phyloP scores from a whole-genome alignment of 2,113 vertebrate genomes.

The Donacobius atricapilla region DNA sequence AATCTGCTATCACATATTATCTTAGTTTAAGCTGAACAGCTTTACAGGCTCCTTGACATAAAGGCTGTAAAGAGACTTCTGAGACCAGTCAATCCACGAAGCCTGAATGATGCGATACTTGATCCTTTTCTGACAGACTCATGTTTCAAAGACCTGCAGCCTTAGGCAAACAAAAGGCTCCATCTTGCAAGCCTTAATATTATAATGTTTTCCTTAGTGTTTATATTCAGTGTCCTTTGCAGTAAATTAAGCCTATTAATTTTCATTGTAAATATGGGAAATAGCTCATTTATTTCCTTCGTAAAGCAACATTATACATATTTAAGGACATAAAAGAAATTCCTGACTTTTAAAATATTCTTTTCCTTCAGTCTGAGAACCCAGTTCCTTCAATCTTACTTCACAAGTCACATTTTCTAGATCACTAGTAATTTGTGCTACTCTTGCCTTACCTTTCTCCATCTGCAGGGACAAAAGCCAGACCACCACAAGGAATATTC shows the following conservation, averaged over 20 bases:
- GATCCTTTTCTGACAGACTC: neutral
- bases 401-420: neutral
- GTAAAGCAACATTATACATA: neutral
- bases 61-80: neutral
- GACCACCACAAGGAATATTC: neutral
- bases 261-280: neutral
- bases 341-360: neutral
- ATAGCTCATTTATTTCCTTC: neutral
- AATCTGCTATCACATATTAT: neutral
- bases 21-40: neutral
- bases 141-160: neutral
- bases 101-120: neutral
- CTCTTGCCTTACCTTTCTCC: neutral
- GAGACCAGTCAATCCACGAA: neutral
- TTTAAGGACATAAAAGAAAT: neutral
- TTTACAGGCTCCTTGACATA: neutral
- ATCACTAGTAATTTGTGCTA: neutral
- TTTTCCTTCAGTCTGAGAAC: neutral
- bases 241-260: neutral
- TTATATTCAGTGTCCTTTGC: neutral
- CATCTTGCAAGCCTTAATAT: neutral
- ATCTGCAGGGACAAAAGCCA: neutral
- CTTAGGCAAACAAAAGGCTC: neutral
- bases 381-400: neutral
- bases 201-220: neutral